Evolutionary conservation across 2,888 invertebrate genomes (phyloP), one percentile per base, ranked within the genome.

Genomic region (Seira ritae): DNA sequence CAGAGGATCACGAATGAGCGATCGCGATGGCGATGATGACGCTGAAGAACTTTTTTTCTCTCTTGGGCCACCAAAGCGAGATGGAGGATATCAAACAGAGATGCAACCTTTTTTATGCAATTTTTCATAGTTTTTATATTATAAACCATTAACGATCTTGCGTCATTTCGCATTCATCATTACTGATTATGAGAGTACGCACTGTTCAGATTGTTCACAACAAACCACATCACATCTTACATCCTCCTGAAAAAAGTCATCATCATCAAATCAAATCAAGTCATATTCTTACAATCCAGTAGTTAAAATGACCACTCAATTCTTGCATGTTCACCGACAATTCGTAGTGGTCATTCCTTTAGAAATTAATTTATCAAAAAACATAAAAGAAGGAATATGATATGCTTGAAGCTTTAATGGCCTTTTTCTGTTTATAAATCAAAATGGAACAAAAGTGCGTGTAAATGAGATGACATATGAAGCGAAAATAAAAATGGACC

Each of bases 331-430:
- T 50, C 15, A n/a, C 50, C 3, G 15, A 50, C 50, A 15, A 50
- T 50, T 50, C 80, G 68, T 78, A 71, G 50, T 78, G 6, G 20
- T 62, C 17, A 17, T 62, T 62, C 62, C 50, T 55, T 60, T 69
- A 80, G 62, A 62, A 62, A 62, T 62, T 68, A 74, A 55, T 75
- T 80, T 50, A n/a, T 50, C 50, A n/a, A 50, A 42, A 50, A 50
- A 50, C 50, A 50, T 50, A 50, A 50, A 50, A 50, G n/a, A 50
- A 50, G 50, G 50, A 50, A 50, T 50, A 50, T 50, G 17, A n/a
- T 50, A 50, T 50, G 50, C 50, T n/a, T 50, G 15, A 50, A 50
- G 12, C 15, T 50, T 50, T 50, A 50, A 50, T 50, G 50, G 50
- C 15, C 50, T 50, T 50, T 50, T 50, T 50, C 15, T 50, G 50